Percentiles rank a stretch among this genome's conserved stretches.
These are phyloP conservation scores for Drosophila yakuba DNA, from an alignment of 1,140 invertebrate genomes.

Conservation along the genomic window DNA sequence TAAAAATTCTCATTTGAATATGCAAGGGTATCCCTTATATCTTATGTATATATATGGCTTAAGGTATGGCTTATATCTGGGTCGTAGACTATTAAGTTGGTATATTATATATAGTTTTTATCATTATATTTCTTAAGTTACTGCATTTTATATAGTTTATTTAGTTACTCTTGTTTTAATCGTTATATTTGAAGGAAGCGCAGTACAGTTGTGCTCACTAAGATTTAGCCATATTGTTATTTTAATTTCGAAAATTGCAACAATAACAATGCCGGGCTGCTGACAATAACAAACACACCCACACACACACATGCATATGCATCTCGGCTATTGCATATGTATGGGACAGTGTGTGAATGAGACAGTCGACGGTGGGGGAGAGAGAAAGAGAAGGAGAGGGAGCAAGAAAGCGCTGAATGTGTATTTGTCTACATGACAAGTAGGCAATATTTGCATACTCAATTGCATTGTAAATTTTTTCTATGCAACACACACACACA, in stretches of 20 bases:
- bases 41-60: too few species aligned
- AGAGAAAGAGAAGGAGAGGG: neutral
- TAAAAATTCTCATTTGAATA: too few species aligned
- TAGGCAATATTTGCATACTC: slow-evolving; percentile 83
- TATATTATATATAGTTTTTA: too few species aligned
- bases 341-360: slow-evolving; percentile 21
- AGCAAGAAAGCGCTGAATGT: slow-evolving; percentile 25
- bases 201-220: slow-evolving; percentile 49
- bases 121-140: too few species aligned
- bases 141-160: neutral
- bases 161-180: neutral
- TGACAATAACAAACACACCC: slow-evolving; percentile 70
- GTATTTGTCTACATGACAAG: slow-evolving; percentile 80
- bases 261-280: slow-evolving; percentile 63
- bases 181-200: neutral
- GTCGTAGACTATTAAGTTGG: too few species aligned
- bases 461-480: slow-evolving; percentile 84
- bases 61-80: too few species aligned
- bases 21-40: too few species aligned
- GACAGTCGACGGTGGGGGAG: neutral
- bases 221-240: slow-evolving; percentile 70
- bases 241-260: slow-evolving; percentile 81
- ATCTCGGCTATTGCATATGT: slow-evolving; percentile 28
- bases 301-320: slow-evolving; percentile 36
- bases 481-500: slow-evolving; percentile 55